phyloP scores from a whole-genome alignment of 2,888 invertebrate genomes.

The Apamea epomidion region DNA sequence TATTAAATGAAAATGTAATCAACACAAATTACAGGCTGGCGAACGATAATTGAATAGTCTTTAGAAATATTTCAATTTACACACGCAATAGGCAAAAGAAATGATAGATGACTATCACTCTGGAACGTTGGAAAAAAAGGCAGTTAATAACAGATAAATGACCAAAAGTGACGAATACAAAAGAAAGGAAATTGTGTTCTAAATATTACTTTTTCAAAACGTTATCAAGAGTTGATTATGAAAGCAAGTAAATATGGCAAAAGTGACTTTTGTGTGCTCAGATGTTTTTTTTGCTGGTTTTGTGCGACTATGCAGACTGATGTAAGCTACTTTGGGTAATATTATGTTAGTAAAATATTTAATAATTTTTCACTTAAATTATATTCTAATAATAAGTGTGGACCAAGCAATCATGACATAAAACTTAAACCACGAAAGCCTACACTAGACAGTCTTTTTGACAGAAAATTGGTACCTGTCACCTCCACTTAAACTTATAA shows the following conservation, averaged over 20 bases:
- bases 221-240: neutral
- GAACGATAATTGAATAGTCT: slow-evolving; percentile 54
- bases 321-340: neutral
- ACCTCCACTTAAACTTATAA: slow-evolving; percentile 43
- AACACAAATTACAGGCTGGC: slow-evolving; percentile 59
- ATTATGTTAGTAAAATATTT: neutral
- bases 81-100: slow-evolving; percentile 50
- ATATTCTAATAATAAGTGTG: slow-evolving; percentile 4
- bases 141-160: slow-evolving; percentile 32
- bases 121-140: slow-evolving; percentile 25
- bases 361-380: neutral
- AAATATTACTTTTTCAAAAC: slow-evolving; percentile 16
- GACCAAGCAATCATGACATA: neutral
- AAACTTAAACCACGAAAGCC: neutral
- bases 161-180: slow-evolving; percentile 27
- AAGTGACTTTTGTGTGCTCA: neutral
- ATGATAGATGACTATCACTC: slow-evolving; percentile 55
- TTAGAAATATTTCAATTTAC: slow-evolving; percentile 60
- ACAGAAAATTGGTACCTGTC: slow-evolving; percentile 51
- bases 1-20: slow-evolving; percentile 58
- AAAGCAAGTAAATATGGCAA: neutral
- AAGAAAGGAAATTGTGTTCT: slow-evolving; percentile 48
- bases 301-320: neutral
- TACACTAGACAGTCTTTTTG: slow-evolving; percentile 9
- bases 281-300: neutral